Percentiles rank a stretch among this genome's conserved stretches.
Conservation (phyloP, 2,888 invertebrate species). For the Athrips mouffetella region DNA sequence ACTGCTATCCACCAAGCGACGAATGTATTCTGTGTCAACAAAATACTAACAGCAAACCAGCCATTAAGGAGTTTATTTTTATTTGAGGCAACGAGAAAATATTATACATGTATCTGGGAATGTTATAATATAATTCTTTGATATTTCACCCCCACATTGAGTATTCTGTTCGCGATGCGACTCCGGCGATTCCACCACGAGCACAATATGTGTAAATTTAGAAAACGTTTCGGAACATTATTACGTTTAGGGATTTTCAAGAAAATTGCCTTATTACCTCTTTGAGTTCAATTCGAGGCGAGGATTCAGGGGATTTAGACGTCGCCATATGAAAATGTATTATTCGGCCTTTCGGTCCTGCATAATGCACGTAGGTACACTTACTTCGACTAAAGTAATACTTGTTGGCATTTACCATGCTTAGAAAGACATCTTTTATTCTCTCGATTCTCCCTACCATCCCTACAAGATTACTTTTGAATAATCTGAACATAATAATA, state of each 20-base stretch:
- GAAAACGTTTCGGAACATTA: constrained; percentile 75
- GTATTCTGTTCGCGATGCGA: constrained; percentile 68
- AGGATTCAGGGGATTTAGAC: constrained; percentile 63
- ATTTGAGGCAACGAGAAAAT: constrained; percentile 21
- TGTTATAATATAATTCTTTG: constrained; percentile 48
- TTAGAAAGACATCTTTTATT: too few species aligned
- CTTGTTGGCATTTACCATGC: too few species aligned
- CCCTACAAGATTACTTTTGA: too few species aligned
- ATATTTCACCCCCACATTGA: constrained; percentile 58
- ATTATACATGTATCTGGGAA: constrained; percentile 38
- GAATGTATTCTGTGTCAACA: too few species aligned
- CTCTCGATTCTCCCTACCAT: too few species aligned
- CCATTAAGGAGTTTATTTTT: constrained; percentile 22
- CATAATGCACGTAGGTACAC: constrained; percentile 14
- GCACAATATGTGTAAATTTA: constrained; percentile 77
- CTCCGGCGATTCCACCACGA: constrained; percentile 63
- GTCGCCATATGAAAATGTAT: constrained; percentile 33
- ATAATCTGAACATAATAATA: too few species aligned
- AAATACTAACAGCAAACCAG: constrained; percentile 14
- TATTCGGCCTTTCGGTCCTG: constrained; percentile 5
- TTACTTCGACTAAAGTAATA: too few species aligned
- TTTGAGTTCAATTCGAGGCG: constrained; percentile 65
- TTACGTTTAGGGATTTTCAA: constrained; percentile 76
- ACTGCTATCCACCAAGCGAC: too few species aligned
- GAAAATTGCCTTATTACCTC: constrained; percentile 77